Evolutionary conservation across 2,797 vertebrate species (phyloP).

Genomic region (Darevskia nairensis): DNA sequence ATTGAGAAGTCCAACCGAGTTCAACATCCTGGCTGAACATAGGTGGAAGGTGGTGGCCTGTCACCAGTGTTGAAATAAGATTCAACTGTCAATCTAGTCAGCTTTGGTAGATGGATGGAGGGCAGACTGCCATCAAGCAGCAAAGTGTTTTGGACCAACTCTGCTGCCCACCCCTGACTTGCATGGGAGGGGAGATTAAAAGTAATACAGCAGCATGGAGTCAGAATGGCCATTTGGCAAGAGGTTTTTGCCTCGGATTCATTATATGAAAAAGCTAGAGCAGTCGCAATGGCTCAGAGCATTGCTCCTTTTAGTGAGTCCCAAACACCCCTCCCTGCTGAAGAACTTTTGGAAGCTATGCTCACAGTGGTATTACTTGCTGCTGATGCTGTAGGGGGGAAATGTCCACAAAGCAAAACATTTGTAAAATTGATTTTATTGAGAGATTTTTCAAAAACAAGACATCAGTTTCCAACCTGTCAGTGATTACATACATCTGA

Average conservation of each 20-base stretch:
- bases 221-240: not conserved
- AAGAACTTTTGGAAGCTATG: not conserved
- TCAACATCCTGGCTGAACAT: too few species aligned
- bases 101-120: too few species aligned
- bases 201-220: not conserved
- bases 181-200: not conserved
- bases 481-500: not conserved
- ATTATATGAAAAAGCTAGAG: not conserved
- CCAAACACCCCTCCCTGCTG: not conserved
- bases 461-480: not conserved
- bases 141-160: too few species aligned
- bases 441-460: not conserved
- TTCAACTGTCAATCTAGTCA: too few species aligned
- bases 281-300: not conserved
- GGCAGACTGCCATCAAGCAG: too few species aligned
- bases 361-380: not conserved
- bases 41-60: too few species aligned
- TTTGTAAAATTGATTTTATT: conserved; percentile 1
- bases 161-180: not conserved
- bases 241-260: not conserved
- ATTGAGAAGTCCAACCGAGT: too few species aligned
- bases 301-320: not conserved
- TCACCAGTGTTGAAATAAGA: too few species aligned
- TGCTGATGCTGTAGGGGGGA: not conserved
- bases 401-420: not conserved